A percentile compares a stretch with the other conserved stretches of the same genome.
Conservation (phyloP, 1,140 invertebrate genomes). For the Diprion similis region DNA sequence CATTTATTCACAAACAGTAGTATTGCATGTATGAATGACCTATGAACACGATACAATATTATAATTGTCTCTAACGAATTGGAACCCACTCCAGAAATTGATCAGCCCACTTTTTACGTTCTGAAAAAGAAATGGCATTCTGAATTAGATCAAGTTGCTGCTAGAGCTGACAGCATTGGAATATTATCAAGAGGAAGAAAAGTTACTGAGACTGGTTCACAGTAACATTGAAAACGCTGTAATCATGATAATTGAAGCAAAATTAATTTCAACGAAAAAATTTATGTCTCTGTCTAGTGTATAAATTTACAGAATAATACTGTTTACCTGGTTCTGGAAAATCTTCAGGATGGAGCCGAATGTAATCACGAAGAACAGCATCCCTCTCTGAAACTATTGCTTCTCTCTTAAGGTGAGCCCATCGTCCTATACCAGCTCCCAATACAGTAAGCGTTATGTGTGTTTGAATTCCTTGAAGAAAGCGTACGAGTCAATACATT, state of each 20-base stretch:
- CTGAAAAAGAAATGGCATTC: constrained; percentile 60
- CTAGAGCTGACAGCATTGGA: neutral
- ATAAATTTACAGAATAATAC: constrained; percentile 14
- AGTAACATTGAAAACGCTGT: neutral
- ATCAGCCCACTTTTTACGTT: constrained; percentile 68
- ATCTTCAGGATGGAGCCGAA: constrained; percentile 74
- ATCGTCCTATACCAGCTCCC: constrained; percentile 46
- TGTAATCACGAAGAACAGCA: constrained; percentile 72
- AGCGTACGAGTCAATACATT: constrained; percentile 26
- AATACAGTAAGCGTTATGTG: constrained; percentile 53
- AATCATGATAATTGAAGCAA: constrained; percentile 11
- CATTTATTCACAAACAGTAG: neutral
- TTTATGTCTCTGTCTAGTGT: constrained; percentile 22
- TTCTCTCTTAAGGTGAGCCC: constrained; percentile 53
- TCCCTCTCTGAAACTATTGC: constrained; percentile 67
- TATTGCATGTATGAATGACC: constrained; percentile 10
- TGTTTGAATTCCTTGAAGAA: constrained; percentile 66
- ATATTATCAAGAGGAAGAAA: neutral
- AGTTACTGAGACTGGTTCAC: constrained; percentile 13
- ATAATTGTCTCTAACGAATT: constrained; percentile 63
- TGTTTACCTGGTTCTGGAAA: constrained; percentile 67
- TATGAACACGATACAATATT: constrained; percentile 1
- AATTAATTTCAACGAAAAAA: constrained; percentile 1
- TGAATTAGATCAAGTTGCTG: constrained; percentile 18
- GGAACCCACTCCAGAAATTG: constrained; percentile 69